These are phyloP conservation scores for Stercorarius parasiticus DNA, from an alignment of 2,113 vertebrate genomes.

Conservation along the genomic window DNA sequence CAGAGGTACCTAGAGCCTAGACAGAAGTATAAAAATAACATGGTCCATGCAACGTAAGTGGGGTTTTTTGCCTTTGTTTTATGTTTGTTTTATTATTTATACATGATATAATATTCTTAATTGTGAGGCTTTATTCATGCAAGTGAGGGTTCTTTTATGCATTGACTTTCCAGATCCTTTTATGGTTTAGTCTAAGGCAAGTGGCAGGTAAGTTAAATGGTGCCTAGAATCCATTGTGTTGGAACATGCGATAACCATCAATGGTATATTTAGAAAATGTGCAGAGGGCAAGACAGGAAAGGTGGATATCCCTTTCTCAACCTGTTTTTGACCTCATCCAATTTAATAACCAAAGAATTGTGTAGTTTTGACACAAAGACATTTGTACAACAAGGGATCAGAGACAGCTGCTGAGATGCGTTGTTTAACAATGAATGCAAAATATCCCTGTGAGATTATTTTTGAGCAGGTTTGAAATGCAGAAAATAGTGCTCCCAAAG, in stretches of 20 bases:
- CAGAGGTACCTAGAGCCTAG: not conserved
- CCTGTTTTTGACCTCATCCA: not conserved
- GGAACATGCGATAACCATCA: not conserved
- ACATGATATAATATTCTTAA: not conserved
- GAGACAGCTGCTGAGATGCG: not conserved
- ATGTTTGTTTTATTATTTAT: not conserved
- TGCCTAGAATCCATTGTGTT: not conserved
- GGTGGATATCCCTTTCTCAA: slow-evolving; percentile 49
- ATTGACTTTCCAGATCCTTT: not conserved
- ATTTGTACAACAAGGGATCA: not conserved
- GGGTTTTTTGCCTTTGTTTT: not conserved
- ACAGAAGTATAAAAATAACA: not conserved
- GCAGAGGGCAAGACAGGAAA: slow-evolving; percentile 28
- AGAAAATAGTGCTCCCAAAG: not conserved
- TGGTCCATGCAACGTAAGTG: not conserved
- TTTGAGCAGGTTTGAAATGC: not conserved
- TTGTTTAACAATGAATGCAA: not conserved
- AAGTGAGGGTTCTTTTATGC: not conserved
- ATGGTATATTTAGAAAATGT: slow-evolving; percentile 19
- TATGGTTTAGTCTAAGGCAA: not conserved
- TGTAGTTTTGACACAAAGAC: slow-evolving; percentile 14
- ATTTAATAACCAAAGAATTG: not conserved
- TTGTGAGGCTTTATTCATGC: not conserved
- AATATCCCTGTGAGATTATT: not conserved
- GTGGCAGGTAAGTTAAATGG: not conserved